Evolutionary conservation across 2,113 vertebrate genomes (phyloP), one percentile per base, ranked within the genome.

Genomic region (Eretmochelys imbricata): DNA sequence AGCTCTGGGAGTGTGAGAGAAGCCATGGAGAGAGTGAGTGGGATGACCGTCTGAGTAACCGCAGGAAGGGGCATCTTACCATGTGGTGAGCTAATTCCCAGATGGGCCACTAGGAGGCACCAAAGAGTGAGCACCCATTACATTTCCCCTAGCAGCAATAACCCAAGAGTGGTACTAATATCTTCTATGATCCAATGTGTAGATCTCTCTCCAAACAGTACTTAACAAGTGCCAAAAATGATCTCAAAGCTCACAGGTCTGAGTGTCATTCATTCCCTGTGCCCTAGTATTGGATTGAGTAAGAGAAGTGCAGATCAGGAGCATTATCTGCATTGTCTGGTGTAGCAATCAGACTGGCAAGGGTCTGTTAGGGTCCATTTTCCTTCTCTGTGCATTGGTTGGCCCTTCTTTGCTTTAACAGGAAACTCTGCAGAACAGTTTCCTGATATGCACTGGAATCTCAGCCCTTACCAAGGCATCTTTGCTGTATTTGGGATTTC

Each of bases 351-450:
- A 49, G 20, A 5, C 57, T 14, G 75, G 35, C 80, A 8, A 0
- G 3, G 4, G 38, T 42, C 38, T 42, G 38, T 42, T 2, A 25
- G 2, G 8, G 3, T 48, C 42, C 49, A 3, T 4, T 54, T 35
- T 9, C 38, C 7, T 2, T 3, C 2, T 1, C 20, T 0, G 0
- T 0, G 1, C 0, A 0, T 11, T 48, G 5, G 46, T 69, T 38
- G 11, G 25, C 89, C 3, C 0, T 11, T 7, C 59, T 89, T 24
- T 55, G 75, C 51, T 6, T 0, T 17, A 78, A 5, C 49, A 27
- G 0, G 0, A 51, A 24, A 3, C 85, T 38, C 59, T 65, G 51
- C 35, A 54, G 27, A 11, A 29, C 5, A 62, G 57, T 62, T 62
- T 62, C 27, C 35, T 8, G 13, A 62, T 16, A 4, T 49, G 19